Evolutionary conservation across 2,888 invertebrate species (phyloP).

Genomic region (Pseudococcus jackbeardsleyi): DNA sequence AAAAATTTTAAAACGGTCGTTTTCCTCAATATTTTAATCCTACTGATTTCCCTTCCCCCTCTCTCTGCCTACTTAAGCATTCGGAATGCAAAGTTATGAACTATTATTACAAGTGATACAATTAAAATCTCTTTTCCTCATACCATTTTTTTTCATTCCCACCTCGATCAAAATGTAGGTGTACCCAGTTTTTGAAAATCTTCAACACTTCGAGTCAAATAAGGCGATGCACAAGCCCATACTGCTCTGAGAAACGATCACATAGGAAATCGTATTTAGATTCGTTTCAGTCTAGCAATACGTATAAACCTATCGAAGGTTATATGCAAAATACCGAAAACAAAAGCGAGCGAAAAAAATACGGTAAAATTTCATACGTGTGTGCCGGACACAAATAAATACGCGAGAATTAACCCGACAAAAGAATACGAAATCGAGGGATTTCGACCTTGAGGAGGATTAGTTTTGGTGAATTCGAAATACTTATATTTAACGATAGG

Average conservation of each 20-base stretch:
- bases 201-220: not conserved
- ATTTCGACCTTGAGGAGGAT: not conserved
- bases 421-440: slow-evolving; percentile 5
- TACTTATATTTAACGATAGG: not conserved
- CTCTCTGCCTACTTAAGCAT: too few species aligned
- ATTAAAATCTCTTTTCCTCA: not conserved
- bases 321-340: slow-evolving; percentile 15
- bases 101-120: too few species aligned
- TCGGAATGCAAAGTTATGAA: too few species aligned
- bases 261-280: not conserved
- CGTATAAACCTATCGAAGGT: not conserved
- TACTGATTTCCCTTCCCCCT: too few species aligned
- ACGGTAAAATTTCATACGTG: not conserved
- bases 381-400: not conserved
- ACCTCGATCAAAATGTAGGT: not conserved
- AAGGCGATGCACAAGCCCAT: not conserved
- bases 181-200: slow-evolving; percentile 10
- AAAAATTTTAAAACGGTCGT: too few species aligned
- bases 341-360: not conserved
- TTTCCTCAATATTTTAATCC: too few species aligned
- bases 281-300: slow-evolving; percentile 25
- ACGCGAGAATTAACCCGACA: not conserved
- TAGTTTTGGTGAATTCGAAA: slow-evolving; percentile 16
- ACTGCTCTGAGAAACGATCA: not conserved
- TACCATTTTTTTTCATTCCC: not conserved